phyloP scores from a whole-genome alignment of 1,140 invertebrate genomes.

The Trypoxylus dichotomus region DNA sequence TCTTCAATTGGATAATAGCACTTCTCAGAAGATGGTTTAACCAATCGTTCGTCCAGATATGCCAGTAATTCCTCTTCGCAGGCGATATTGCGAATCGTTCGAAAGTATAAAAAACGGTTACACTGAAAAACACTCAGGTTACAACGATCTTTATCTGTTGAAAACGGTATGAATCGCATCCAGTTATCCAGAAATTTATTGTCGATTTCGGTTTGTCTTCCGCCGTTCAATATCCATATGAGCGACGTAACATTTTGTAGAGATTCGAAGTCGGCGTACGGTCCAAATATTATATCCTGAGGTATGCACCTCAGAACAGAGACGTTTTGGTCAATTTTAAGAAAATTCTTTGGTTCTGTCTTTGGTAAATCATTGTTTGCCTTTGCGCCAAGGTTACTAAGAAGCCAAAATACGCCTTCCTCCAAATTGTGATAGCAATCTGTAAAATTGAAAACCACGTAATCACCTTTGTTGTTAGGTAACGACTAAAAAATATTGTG shows the following conservation, averaged over 20 bases:
- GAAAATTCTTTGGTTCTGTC: not conserved
- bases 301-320: not conserved
- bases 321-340: not conserved
- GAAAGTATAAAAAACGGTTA: not conserved
- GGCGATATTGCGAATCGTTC: not conserved
- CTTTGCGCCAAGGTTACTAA: not conserved
- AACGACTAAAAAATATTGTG: no score
- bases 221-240: not conserved
- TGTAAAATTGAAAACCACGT: no score
- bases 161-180: not conserved
- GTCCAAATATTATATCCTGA: not conserved
- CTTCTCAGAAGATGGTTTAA: not conserved
- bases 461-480: no score
- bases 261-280: not conserved
- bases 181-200: not conserved
- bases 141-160: not conserved
- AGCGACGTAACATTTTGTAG: not conserved
- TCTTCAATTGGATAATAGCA: not conserved
- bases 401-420: not conserved
- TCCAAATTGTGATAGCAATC: not conserved
- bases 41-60: not conserved
- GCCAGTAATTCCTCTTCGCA: not conserved
- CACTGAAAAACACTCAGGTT: not conserved
- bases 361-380: not conserved
- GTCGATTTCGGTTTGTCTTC: not conserved